These are phyloP conservation scores for Lichenostomus cassidix DNA, from an alignment of 2,113 vertebrate genomes.

Conservation along the genomic window DNA sequence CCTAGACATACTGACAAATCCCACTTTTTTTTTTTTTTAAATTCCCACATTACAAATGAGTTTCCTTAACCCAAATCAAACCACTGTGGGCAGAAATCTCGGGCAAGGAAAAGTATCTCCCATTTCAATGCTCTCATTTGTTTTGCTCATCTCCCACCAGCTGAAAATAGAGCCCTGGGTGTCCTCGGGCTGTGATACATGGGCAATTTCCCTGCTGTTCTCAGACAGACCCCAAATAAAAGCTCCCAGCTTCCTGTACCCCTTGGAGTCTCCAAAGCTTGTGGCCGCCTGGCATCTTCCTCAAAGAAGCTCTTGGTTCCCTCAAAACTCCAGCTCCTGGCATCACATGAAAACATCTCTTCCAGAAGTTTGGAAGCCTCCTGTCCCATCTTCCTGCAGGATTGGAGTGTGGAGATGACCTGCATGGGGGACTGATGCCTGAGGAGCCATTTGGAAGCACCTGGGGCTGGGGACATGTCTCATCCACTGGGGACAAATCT, in stretches of 20 bases:
- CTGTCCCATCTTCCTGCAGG: not conserved
- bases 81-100: not conserved
- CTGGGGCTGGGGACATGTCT: not conserved
- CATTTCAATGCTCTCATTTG: not conserved
- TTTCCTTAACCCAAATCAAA: not conserved
- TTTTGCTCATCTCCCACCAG: not conserved
- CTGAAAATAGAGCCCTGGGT: rapidly evolving
- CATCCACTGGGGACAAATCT: not conserved
- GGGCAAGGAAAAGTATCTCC: not conserved
- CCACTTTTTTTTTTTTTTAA: not conserved
- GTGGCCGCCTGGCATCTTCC: not conserved
- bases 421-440: not conserved
- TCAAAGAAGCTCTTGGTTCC: not conserved
- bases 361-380: not conserved
- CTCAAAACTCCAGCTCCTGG: not conserved
- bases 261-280: not conserved
- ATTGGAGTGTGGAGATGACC: not conserved
- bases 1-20: not conserved
- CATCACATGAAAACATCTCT: not conserved
- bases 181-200: no score
- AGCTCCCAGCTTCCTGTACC: not conserved
- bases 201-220: not conserved
- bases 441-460: rapidly evolving
- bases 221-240: not conserved
- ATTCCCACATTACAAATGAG: not conserved